Evolutionary conservation across 1,140 invertebrate genomes (phyloP), one percentile per base, ranked within the genome.

Genomic region (Drosophila eugracilis): DNA sequence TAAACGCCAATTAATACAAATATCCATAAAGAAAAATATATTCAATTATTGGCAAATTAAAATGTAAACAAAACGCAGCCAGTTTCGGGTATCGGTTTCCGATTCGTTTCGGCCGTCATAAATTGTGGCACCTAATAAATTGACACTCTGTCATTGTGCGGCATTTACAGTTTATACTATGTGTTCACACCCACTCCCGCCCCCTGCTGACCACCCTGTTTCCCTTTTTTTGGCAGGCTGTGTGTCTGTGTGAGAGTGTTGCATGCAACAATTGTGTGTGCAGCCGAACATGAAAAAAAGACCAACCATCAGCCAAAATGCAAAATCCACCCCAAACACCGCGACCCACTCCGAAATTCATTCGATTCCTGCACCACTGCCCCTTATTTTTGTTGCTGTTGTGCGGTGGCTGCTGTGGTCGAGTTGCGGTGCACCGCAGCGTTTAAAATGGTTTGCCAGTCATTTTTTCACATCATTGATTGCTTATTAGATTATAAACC

Each of bases 401-500:
- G 67, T 36, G 28, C 42, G 39, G 26, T n/a, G 50, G 26, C 36
- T 74, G 60, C 37, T 78, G 60, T 50, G 54, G 76, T 57, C 57
- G 57, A 63, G 53, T 55, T 79, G 81, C 50, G 81, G 80, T 86
- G 73, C 81, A 86, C 77, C 80, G 54, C 80, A 86, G 73, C 73
- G 77, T 74, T 85, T 86, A 80, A 85, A 85, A 74, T 59, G 80
- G 81, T 78, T 85, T 86, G 73, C 67, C 80, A 85, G 80, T 85
- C 76, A 85, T 85, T 85, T 85, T 85, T 85, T 85, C 80, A 81
- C 80, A 80, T 85, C 80, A 85, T 85, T 85, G 80, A 85, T 85
- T 85, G 80, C 80, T 85, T 85, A 85, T 85, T 85, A 85, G 80
- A 85, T 85, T 85, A 85, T 81, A 80, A 77, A 66, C 53, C 72